Percentiles rank a stretch among this genome's conserved stretches.
Conservation (phyloP, 2,888 invertebrate species). For the Copidosoma aretas region DNA sequence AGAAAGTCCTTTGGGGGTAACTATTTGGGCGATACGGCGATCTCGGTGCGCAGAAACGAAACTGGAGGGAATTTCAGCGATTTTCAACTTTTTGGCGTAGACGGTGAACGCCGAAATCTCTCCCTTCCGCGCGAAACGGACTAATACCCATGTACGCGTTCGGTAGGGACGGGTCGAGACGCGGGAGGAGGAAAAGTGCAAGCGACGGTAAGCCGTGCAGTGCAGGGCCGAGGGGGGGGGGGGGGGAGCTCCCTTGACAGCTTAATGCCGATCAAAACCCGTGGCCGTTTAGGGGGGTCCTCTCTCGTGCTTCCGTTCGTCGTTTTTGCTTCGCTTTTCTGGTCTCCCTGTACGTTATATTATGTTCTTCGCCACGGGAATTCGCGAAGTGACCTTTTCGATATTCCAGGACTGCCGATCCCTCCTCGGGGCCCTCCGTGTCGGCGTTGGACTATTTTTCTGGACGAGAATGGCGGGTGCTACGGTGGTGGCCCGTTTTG, state of each 20-base stretch:
- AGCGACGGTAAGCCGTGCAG: slow-evolving; percentile 5
- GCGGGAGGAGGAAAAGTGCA: neutral
- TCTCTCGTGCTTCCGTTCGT: neutral
- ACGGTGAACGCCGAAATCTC: slow-evolving; percentile 5
- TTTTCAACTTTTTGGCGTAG: no score
- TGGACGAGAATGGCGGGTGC: no score
- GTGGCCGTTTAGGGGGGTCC: slow-evolving; percentile 53
- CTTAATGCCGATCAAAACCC: slow-evolving; percentile 60
- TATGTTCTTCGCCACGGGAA: slow-evolving; percentile 9
- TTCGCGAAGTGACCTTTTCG: slow-evolving; percentile 9
- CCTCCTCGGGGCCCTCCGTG: neutral
- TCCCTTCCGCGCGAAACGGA: neutral
- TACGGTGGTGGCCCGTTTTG: no score
- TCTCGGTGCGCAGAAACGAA: no score
- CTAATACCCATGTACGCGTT: no score
- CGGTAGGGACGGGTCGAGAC: neutral
- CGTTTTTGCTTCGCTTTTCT: no score
- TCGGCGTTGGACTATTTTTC: no score
- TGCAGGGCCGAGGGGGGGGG: neutral
- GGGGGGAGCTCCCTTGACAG: slow-evolving; percentile 50
- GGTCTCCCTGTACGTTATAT: neutral
- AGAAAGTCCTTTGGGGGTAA: no score
- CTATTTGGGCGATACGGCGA: no score
- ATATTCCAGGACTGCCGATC: slow-evolving; percentile 3
- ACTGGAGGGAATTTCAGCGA: no score